These are phyloP conservation scores for Lagocephalus sceleratus DNA, from an alignment of 2,797 vertebrate species.

Conservation along the genomic window DNA sequence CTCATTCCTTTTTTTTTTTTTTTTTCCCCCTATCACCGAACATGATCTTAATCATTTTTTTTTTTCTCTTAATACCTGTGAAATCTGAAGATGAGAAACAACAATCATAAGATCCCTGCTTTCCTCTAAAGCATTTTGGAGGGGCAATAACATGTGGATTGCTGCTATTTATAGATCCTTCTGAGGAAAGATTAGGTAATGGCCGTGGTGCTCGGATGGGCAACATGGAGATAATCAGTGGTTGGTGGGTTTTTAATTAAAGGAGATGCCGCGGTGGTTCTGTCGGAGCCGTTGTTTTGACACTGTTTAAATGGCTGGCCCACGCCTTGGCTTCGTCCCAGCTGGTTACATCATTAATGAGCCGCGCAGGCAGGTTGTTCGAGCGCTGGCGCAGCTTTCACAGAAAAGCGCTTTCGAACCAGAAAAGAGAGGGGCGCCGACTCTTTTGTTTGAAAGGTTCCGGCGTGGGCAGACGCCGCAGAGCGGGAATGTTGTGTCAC, in stretches of 20 bases:
- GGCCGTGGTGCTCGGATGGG: constrained; percentile 19
- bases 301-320: constrained; percentile 32
- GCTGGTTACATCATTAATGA: constrained; percentile 57
- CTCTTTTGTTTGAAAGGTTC: constrained; percentile 12
- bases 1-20: constrained; percentile 26
- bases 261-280: constrained; percentile 19
- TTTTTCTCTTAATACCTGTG: constrained; percentile 31
- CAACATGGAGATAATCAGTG: constrained; percentile 25
- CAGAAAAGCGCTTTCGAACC: constrained; percentile 22
- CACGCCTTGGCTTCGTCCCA: constrained; percentile 38
- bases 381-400: constrained; percentile 22
- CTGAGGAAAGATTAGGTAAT: constrained; percentile 29
- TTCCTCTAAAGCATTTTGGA: constrained; percentile 16
- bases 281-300: constrained; percentile 45
- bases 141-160: constrained; percentile 30
- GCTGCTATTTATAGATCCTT: constrained; percentile 39
- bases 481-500: constrained; percentile 11
- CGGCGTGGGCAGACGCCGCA: constrained; percentile 6
- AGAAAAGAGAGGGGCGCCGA: constrained; percentile 19
- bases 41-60: constrained; percentile 30
- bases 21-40: constrained; percentile 38
- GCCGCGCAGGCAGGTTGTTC: constrained; percentile 36
- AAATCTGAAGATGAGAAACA: constrained; percentile 29
- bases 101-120: constrained; percentile 26
- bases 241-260: constrained; percentile 33